Conservation (phyloP, 2,797 vertebrate species). For the Poecilia wingei region DNA sequence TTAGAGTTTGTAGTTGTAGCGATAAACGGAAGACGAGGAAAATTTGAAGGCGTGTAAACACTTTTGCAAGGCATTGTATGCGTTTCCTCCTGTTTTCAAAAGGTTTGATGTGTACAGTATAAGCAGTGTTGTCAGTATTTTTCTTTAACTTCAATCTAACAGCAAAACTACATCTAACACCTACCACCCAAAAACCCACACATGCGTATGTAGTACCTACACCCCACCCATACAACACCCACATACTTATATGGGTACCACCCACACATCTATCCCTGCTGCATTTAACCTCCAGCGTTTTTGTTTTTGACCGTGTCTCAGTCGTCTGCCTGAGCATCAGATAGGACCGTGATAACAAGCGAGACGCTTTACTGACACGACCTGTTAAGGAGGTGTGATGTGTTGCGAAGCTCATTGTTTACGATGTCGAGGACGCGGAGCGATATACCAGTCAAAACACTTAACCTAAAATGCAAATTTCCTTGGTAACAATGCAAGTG, state of each 20-base stretch:
- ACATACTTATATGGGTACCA: conserved; percentile 22
- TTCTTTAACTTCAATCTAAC: conserved; percentile 28
- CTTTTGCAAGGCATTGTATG: not conserved
- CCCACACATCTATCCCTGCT: conserved; percentile 26
- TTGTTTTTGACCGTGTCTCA: conserved; percentile 22
- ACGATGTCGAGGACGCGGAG: not conserved
- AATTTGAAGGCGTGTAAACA: not conserved
- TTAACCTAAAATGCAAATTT: not conserved
- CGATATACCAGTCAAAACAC: not conserved
- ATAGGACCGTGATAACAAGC: conserved; percentile 11
- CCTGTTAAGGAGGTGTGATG: conserved; percentile 28
- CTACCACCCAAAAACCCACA: conserved; percentile 47
- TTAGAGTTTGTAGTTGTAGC: not conserved
- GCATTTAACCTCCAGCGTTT: conserved; percentile 8
- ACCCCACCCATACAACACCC: conserved; percentile 63
- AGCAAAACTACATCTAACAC: conserved; percentile 39
- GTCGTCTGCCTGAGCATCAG: conserved; percentile 31
- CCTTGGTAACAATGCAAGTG: not conserved
- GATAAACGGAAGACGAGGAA: not conserved
- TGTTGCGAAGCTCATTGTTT: not conserved
- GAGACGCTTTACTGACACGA: conserved; percentile 9
- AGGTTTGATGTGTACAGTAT: not conserved
- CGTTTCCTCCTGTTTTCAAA: not conserved
- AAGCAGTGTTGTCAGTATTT: conserved; percentile 3
- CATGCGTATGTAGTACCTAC: conserved; percentile 18